Conservation (phyloP, 2,888 invertebrate species). For the Endomychus coccineus region DNA sequence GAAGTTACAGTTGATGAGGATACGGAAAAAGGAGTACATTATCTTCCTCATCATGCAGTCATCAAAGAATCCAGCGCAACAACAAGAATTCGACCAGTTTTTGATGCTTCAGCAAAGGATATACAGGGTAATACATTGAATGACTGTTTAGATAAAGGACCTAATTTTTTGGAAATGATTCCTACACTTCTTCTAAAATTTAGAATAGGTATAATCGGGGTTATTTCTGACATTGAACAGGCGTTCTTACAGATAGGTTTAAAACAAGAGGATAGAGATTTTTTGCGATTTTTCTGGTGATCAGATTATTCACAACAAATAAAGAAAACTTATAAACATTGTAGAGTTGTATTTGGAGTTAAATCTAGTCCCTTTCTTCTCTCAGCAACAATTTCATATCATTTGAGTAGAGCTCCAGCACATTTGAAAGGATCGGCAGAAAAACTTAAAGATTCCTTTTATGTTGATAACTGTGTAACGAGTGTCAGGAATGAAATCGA, state of each 20-base stretch:
- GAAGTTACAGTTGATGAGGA: not conserved
- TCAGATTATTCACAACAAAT: slow-evolving; percentile 9
- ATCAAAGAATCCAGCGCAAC: slow-evolving; percentile 7
- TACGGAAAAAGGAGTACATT: slow-evolving; percentile 11
- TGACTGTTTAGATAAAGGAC: slow-evolving; percentile 14
- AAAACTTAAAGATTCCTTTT: slow-evolving; percentile 13
- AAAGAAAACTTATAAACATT: slow-evolving; percentile 12
- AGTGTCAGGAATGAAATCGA: slow-evolving; percentile 9
- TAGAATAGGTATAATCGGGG: slow-evolving; percentile 15
- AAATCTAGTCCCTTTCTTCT: slow-evolving; percentile 19
- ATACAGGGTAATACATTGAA: not conserved
- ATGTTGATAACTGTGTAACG: slow-evolving; percentile 19
- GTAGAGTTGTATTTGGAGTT: slow-evolving; percentile 19
- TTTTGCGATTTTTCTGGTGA: slow-evolving; percentile 28
- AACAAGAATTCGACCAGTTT: slow-evolving; percentile 10
- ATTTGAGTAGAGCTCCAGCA: slow-evolving; percentile 3
- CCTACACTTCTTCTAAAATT: slow-evolving; percentile 16
- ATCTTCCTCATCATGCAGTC: slow-evolving; percentile 24
- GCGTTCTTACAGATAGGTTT: slow-evolving; percentile 24
- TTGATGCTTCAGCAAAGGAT: not conserved
- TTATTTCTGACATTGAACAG: slow-evolving; percentile 18
- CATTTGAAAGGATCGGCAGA: slow-evolving; percentile 9
- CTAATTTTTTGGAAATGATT: slow-evolving; percentile 17
- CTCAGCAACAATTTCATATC: slow-evolving; percentile 15
- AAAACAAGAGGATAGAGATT: slow-evolving; percentile 21